Conservation (phyloP, 2,888 invertebrate genomes). For the Rhingia rostrata region DNA sequence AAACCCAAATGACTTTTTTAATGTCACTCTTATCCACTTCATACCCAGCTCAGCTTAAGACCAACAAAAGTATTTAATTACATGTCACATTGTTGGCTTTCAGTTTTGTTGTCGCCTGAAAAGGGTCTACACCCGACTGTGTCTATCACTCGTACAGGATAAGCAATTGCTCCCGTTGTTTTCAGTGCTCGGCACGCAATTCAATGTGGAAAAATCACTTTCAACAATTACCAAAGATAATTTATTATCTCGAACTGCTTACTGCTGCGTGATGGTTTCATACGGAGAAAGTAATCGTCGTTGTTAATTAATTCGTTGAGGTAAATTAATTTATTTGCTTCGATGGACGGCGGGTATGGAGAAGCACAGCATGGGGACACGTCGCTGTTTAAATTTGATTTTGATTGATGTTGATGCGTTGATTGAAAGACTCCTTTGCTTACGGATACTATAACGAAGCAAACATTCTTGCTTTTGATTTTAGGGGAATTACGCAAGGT, state of each 20-base stretch:
- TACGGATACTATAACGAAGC: not conserved
- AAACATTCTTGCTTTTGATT: slow-evolving; percentile 2
- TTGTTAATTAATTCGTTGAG: slow-evolving; percentile 62
- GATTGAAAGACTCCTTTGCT: slow-evolving; percentile 32
- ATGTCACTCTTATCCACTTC: not conserved
- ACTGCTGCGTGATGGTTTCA: slow-evolving; percentile 22
- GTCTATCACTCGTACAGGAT: slow-evolving; percentile 38
- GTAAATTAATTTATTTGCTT: slow-evolving; percentile 62
- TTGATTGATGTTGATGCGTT: slow-evolving; percentile 30
- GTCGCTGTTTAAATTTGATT: slow-evolving; percentile 37
- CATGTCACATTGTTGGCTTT: slow-evolving; percentile 37
- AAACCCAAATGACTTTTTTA: slow-evolving; percentile 17
- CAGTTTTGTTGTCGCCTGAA: slow-evolving; percentile 41
- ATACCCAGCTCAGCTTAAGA: slow-evolving; percentile 11
- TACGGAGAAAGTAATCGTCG: slow-evolving; percentile 29
- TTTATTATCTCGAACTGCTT: slow-evolving; percentile 59
- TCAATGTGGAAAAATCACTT: slow-evolving; percentile 63
- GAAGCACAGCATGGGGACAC: not conserved
- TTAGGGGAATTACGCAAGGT: slow-evolving; percentile 3
- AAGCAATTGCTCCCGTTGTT: slow-evolving; percentile 48
- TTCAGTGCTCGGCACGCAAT: slow-evolving; percentile 38
- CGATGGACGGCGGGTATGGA: not conserved
- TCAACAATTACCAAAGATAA: slow-evolving; percentile 62
- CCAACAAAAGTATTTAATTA: slow-evolving; percentile 47
- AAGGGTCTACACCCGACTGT: slow-evolving; percentile 47